A percentile compares a stretch with the other conserved stretches of the same genome.
Conservation (phyloP, 2,888 invertebrate genomes). For the Lasioglossum leucozonium region DNA sequence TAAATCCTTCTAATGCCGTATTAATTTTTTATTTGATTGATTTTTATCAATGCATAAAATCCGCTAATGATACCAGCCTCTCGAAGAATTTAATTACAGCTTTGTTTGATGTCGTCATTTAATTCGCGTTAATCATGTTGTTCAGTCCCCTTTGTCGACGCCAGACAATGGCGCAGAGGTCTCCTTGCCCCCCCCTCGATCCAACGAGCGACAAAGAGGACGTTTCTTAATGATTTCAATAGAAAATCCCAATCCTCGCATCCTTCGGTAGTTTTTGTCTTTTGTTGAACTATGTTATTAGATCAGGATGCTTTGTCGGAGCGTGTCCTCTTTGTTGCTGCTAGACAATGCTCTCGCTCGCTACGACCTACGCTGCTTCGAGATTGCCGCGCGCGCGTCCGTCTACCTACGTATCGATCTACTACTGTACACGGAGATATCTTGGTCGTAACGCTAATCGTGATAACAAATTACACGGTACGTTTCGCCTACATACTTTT, state of each 20-base stretch:
- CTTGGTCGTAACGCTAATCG: conserved; percentile 55
- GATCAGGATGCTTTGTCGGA: not conserved
- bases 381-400: conserved; percentile 22
- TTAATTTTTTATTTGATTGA: not conserved
- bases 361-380: conserved; percentile 32
- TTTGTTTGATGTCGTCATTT: not conserved
- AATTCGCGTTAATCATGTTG: not conserved
- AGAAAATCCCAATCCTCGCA: not conserved
- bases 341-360: conserved; percentile 24
- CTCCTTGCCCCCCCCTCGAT: not conserved
- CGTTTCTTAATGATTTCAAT: not conserved
- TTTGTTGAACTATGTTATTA: not conserved
- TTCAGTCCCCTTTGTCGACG: not conserved
- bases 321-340: not conserved
- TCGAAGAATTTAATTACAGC: not conserved
- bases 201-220: not conserved
- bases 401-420: conserved; percentile 42
- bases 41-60: not conserved
- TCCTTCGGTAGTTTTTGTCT: not conserved
- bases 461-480: conserved; percentile 47
- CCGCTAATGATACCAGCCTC: not conserved
- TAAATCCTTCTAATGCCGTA: not conserved
- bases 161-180: not conserved
- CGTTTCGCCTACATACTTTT: conserved; percentile 33
- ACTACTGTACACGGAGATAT: conserved; percentile 54